These are phyloP conservation scores for Drosophila fulvimacula DNA, from an alignment of 2,888 invertebrate genomes.

Conservation along the genomic window DNA sequence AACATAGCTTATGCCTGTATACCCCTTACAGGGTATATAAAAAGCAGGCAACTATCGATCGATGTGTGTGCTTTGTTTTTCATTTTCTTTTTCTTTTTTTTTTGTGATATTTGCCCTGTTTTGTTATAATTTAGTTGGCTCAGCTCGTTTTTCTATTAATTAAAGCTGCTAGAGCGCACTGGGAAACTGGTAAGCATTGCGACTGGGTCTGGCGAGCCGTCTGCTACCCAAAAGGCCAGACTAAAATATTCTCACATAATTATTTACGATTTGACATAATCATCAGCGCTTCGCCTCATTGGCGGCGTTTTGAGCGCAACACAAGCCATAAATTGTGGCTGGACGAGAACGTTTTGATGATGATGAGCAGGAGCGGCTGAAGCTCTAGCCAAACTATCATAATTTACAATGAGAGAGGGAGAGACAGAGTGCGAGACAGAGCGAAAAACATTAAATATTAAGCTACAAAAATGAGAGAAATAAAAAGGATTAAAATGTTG, in stretches of 20 bases:
- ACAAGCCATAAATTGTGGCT: constrained; percentile 33
- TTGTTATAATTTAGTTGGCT: constrained; percentile 66
- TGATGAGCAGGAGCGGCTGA: constrained; percentile 2
- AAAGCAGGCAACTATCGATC: constrained; percentile 36
- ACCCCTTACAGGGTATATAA: constrained; percentile 7
- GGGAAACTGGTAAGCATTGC: constrained; percentile 25
- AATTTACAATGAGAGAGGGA: constrained; percentile 52
- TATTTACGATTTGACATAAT: constrained; percentile 82
- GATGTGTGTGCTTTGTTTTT: constrained; percentile 48
- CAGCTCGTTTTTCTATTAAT: constrained; percentile 73
- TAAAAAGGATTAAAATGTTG: constrained; percentile 62
- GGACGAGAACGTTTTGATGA: not conserved
- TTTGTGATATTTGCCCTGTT: constrained; percentile 37
- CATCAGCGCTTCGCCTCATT: constrained; percentile 58
- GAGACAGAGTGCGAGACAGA: constrained; percentile 1
- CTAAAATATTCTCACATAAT: constrained; percentile 82
- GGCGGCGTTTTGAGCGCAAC: constrained; percentile 37
- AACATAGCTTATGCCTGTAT: no score
- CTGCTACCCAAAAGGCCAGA: constrained; percentile 25
- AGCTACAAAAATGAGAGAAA: constrained; percentile 60
- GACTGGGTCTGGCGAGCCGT: not conserved
- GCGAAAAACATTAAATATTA: constrained; percentile 56
- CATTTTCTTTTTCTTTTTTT: not conserved
- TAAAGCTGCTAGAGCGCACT: constrained; percentile 62
- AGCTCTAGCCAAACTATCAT: constrained; percentile 10